Evolutionary conservation across 2,888 invertebrate species (phyloP), one percentile per base, ranked within the genome.

Genomic region (Muscina levida): DNA sequence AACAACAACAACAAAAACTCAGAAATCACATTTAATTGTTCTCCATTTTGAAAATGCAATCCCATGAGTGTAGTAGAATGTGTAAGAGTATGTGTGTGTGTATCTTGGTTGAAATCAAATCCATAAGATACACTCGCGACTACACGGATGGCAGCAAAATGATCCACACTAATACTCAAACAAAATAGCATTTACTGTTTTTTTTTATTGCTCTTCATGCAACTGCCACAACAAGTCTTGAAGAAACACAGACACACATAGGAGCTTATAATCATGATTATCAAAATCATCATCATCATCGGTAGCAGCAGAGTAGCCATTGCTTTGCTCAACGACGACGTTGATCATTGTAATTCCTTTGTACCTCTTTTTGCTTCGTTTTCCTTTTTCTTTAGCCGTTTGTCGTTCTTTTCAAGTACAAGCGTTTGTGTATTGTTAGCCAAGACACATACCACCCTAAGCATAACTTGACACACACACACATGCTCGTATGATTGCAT

Each of bases 31-130:
- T 81, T 72, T 74, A 77, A 77, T 81, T 81, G 77, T 81, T 81
- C 81, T 81, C 81, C 81, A 81, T 81, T 81, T 81, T 77, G 81
- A 77, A 81, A 81, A 81, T 81, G 81, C 81, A 81, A 81, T 72
- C 67, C 67, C 31, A 31, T 31, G 8, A 31, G 8, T 31, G 31
- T 31, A 31, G 31, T 31, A 31, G 3, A 5, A 5, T 37, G 19
- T 48, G 37, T 53, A n/a, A 13, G 31, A 31, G 31, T 8, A 31
- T 31, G 15, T 51, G 51, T 26, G 59, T 39, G 37, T 39, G 72
- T 81, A 81, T 77, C 77, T 77, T 77, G 73, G 72, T 77, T 81
- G 68, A 81, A 81, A 81, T 81, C 81, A 81, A 81, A 81, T 74
- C 68, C 68, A 77, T 75, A 81, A 81, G 81, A 78, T 77, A 81